Percentiles rank a stretch among this genome's conserved stretches.
Evolutionary conservation across 2,113 vertebrate species (phyloP).

Genomic region (Microtus montanus): DNA sequence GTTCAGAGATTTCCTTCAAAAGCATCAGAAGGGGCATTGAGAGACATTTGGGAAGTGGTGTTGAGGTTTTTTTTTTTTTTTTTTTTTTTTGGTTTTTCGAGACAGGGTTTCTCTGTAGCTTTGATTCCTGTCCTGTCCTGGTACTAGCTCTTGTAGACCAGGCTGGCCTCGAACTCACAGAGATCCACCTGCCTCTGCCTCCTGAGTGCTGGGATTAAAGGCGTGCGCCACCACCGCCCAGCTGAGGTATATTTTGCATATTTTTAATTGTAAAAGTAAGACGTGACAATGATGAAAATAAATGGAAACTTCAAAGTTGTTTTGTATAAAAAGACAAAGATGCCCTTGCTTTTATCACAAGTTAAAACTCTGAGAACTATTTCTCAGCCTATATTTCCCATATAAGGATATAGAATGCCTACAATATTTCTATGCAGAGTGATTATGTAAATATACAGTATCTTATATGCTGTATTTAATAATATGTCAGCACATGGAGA

Average conservation of each 20-base stretch:
- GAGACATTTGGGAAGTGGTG: conserved; percentile 39
- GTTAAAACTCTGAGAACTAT: conserved; percentile 33
- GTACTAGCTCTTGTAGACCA: no score
- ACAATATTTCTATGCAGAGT: neutral
- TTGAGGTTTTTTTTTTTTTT: neutral
- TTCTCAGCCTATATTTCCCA: conserved; percentile 24
- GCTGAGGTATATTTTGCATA: neutral
- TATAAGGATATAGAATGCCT: neutral
- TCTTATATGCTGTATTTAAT: neutral
- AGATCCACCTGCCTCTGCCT: no score
- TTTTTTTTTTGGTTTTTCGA: no score
- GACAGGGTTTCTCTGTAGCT: no score
- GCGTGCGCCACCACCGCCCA: no score
- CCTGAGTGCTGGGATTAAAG: no score
- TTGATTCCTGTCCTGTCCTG: no score
- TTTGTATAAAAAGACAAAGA: conserved; percentile 51
- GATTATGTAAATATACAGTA: neutral
- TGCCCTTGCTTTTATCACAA: neutral
- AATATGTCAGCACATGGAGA: neutral
- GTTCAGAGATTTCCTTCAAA: conserved; percentile 46
- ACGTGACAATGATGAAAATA: conserved; percentile 43
- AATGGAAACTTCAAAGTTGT: neutral
- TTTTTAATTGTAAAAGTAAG: conserved; percentile 38
- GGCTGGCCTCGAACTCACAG: no score
- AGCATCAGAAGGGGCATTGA: conserved; percentile 18